Evolutionary conservation across 2,888 invertebrate genomes (phyloP).

Genomic region (Omphaloscelis lunosa): DNA sequence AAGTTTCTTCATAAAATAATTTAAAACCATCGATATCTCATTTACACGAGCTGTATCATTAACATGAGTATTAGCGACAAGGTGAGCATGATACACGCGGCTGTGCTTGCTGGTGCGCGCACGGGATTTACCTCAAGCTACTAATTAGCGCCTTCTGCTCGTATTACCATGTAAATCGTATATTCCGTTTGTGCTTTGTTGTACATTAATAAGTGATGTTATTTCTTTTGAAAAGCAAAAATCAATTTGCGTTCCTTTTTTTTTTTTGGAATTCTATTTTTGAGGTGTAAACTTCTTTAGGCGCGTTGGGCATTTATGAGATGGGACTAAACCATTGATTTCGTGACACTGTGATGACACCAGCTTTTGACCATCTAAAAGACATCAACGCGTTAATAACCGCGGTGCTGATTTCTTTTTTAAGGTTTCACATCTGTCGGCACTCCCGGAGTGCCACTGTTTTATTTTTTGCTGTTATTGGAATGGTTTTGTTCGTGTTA

Average conservation of each 20-base stretch:
- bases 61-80: constrained; percentile 1
- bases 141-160: constrained; percentile 83
- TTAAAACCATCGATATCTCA: not conserved
- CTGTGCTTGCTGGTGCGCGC: constrained; percentile 34
- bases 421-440: no score
- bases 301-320: no score
- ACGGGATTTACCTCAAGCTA: constrained; percentile 74
- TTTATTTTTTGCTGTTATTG: no score
- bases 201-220: not conserved
- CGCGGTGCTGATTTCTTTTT: no score
- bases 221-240: not conserved
- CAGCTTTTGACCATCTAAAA: no score
- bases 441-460: no score
- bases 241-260: not conserved
- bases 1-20: constrained; percentile 2
- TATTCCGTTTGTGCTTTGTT: constrained; percentile 68
- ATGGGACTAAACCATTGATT: no score
- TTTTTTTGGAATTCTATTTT: not conserved
- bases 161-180: constrained; percentile 80
- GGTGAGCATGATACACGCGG: constrained; percentile 12
- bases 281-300: no score
- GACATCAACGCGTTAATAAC: no score
- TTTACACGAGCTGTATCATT: constrained; percentile 4
- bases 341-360: no score
- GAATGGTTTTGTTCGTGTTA: no score